Base-by-base conservation (phyloP, 2,113 vertebrate species). In the Egretta garzetta region DNA sequence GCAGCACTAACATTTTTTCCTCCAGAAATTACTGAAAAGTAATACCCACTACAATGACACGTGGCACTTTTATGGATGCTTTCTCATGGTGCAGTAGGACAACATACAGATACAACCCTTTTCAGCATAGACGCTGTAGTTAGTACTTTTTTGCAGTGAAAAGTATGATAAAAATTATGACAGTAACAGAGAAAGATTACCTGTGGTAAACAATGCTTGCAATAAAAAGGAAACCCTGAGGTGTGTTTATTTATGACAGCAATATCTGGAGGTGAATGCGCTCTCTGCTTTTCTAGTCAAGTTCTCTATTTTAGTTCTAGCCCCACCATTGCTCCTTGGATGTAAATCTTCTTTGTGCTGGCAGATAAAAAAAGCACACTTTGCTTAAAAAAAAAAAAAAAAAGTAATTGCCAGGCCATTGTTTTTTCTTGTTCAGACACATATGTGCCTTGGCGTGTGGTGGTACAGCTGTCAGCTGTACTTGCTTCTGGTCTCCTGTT, bases 351-450 rank as follows among this genome's bases (percentile, higher is more conserved):
- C 28, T 67, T 90, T 85, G 28, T 94, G 9, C 15, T 58, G 13
- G 14, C 27, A 80, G 59, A 50, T 6, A 45, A 73, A 79, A 45
- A 39, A 23, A 21, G 0, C 10, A 76, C 2, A 32, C 5, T 76
- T 83, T 33, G 5, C 15, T 73, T 8, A 5, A 49, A 73, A 55
- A 56, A 55, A 43, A 43, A 41, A 55, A 43, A 41, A 55, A 43
- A 27, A 39, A 47, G 39, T 12, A 58, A 19, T 18, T 14, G 4
- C 11, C 11, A 30, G 9, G 6, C 14, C 10, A 19, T 63, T 5
- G 0, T 1, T 2, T 41, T 53, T 58, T 23, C 21, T 1, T 73
- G 9, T 45, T 72, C 41, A 41, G 58, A 12, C 37, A 59, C 4
- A 14, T 79, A 14, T 1, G 76, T 92, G 23, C 18, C 45, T 76